These are phyloP conservation scores for Osmerus eperlanus DNA, from an alignment of 2,113 vertebrate genomes.

Conservation along the genomic window DNA sequence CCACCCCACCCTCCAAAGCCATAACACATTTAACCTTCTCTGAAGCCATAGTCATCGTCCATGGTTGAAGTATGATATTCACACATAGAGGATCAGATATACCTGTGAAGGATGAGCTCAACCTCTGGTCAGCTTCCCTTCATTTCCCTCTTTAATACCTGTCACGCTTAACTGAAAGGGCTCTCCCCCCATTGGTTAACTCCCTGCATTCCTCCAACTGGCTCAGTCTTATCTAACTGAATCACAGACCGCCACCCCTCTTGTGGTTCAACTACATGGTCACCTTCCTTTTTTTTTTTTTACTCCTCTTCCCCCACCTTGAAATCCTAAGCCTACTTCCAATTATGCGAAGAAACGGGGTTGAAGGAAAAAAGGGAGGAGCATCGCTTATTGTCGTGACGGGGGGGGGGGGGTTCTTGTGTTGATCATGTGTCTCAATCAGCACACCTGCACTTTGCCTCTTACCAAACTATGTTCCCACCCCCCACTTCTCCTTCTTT, in stretches of 20 bases:
- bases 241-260: not conserved
- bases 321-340: not conserved
- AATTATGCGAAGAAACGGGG: not conserved
- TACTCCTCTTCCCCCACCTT: not conserved
- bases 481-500: not conserved
- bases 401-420: not conserved
- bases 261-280: too few relatives aligned
- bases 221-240: not conserved
- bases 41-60: constrained; percentile 56
- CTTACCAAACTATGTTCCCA: constrained; percentile 44
- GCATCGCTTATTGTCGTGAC: constrained; percentile 12
- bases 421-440: constrained; percentile 56
- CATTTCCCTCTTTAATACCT: constrained; percentile 26
- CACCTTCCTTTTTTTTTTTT: constrained; percentile 8
- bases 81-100: not conserved
- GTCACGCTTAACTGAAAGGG: constrained; percentile 69
- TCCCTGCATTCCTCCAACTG: constrained; percentile 16
- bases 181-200: constrained; percentile 42
- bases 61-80: not conserved
- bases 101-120: too few relatives aligned
- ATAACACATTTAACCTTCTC: constrained; percentile 15
- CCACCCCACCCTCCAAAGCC: not conserved
- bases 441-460: constrained; percentile 73
- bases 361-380: not conserved
- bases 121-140: not conserved